A percentile compares a stretch with the other conserved stretches of the same genome.
phyloP scores from a whole-genome alignment of 2,888 invertebrate species.

The Acholoe squamosa region DNA sequence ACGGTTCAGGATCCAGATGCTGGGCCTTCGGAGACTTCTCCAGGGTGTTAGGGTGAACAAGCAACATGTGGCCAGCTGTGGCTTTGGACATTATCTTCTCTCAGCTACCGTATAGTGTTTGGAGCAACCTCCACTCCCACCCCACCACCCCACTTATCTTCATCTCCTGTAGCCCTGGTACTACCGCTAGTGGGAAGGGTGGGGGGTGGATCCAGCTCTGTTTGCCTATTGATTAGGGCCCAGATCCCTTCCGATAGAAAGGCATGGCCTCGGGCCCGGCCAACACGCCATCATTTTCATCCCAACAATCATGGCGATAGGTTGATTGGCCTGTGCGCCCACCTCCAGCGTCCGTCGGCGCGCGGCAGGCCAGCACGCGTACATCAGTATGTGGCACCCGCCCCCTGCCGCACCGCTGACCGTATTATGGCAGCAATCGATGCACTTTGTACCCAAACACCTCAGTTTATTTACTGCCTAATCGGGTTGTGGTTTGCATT shows the following conservation, averaged over 20 bases:
- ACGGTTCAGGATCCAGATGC: background rate
- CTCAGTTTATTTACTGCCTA: background rate
- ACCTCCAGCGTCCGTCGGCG: background rate
- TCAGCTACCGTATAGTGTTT: no score
- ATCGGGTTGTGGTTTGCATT: background rate
- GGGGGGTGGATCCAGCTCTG: background rate
- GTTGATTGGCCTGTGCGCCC: background rate
- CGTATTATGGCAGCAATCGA: background rate
- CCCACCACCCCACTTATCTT: background rate
- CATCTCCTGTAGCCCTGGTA: background rate
- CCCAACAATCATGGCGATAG: background rate
- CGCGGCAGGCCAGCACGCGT: background rate
- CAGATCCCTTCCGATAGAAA: background rate
- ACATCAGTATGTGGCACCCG: background rate
- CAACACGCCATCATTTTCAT: slow-evolving; percentile 29
- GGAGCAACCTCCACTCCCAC: background rate
- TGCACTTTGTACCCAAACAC: slow-evolving; percentile 23
- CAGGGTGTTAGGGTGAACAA: background rate
- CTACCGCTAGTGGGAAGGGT: background rate
- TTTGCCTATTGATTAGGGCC: slow-evolving; percentile 53
- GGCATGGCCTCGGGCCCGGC: background rate
- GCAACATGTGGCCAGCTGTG: slow-evolving; percentile 46
- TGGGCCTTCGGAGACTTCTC: background rate
- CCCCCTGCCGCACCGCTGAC: slow-evolving; percentile 9
- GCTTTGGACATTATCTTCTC: background rate